phyloP scores from a whole-genome alignment of 1,140 invertebrate species.

The Scaptodrosophila lebanonensis region DNA sequence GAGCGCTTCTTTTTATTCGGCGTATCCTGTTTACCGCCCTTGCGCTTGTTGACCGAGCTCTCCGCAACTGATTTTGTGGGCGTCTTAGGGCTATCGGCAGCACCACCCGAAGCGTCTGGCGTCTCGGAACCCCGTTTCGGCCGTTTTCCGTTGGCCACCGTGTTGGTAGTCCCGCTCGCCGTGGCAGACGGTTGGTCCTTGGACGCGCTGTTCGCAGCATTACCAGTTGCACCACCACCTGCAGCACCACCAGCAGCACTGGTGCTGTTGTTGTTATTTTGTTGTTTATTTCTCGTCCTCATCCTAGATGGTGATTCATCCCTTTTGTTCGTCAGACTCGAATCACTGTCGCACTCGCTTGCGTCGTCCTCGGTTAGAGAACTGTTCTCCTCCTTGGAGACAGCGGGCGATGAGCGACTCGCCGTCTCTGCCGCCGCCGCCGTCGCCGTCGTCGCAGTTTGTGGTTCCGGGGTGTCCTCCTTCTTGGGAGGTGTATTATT shows the following conservation, averaged over 20 bases:
- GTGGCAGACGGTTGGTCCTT: constrained; percentile 47
- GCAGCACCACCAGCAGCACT: constrained; percentile 40
- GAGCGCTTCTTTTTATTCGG: constrained; percentile 86
- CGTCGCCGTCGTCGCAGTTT: constrained; percentile 75
- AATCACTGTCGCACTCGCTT: constrained; percentile 96
- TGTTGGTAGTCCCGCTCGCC: constrained; percentile 72
- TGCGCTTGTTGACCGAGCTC: constrained; percentile 80
- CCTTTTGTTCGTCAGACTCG: constrained; percentile 83
- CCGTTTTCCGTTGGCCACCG: constrained; percentile 80
- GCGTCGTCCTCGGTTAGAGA: constrained; percentile 95
- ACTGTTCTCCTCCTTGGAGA: constrained; percentile 85
- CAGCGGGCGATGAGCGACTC: constrained; percentile 81
- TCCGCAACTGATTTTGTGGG: constrained; percentile 80
- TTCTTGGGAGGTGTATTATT: constrained; percentile 78
- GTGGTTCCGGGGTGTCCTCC: constrained; percentile 77
- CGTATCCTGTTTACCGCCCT: constrained; percentile 82
- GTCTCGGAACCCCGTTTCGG: constrained; percentile 86
- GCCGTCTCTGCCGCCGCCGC: constrained; percentile 75
- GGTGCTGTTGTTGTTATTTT: constrained; percentile 58
- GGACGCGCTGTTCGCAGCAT: constrained; percentile 27
- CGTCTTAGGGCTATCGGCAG: constrained; percentile 78
- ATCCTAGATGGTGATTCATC: constrained; percentile 90
- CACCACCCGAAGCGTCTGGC: constrained; percentile 78
- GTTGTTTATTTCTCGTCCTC: constrained; percentile 89
- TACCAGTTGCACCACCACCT: constrained; percentile 31